These are phyloP conservation scores for Myopa testacea DNA, from an alignment of 2,888 invertebrate genomes.

Conservation along the genomic window DNA sequence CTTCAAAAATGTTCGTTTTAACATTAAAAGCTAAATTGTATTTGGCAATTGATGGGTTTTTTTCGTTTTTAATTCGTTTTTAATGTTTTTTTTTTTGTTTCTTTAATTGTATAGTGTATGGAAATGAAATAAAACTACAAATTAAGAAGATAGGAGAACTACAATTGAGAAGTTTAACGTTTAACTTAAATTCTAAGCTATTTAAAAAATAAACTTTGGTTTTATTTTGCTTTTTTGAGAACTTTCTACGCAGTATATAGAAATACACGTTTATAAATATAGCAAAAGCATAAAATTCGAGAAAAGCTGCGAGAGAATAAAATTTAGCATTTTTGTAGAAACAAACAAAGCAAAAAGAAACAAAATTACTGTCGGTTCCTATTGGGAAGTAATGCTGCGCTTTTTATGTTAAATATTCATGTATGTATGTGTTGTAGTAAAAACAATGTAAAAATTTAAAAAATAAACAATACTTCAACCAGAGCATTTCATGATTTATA, in stretches of 20 bases:
- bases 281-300: not conserved
- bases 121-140: constrained; percentile 4
- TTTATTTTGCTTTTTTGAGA: constrained; percentile 48
- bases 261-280: not conserved
- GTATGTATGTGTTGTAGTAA: no score
- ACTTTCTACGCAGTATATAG: not conserved
- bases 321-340: no score
- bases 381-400: no score
- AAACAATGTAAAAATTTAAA: no score
- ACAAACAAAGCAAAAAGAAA: no score
- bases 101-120: constrained; percentile 21
- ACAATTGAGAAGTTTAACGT: not conserved
- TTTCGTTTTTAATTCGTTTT: constrained; percentile 36
- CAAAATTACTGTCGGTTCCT: no score
- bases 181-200: constrained; percentile 35
- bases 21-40: constrained; percentile 67
- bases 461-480: no score
- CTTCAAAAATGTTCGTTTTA: constrained; percentile 52
- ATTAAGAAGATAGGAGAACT: no score
- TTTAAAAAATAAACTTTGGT: constrained; percentile 64
- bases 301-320: no score
- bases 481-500: no score
- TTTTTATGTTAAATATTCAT: no score
- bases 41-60: constrained; percentile 69
- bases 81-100: constrained; percentile 35